Evolutionary conservation across 2,797 vertebrate species (phyloP).

Genomic region (Tragelaphus eurycerus): DNA sequence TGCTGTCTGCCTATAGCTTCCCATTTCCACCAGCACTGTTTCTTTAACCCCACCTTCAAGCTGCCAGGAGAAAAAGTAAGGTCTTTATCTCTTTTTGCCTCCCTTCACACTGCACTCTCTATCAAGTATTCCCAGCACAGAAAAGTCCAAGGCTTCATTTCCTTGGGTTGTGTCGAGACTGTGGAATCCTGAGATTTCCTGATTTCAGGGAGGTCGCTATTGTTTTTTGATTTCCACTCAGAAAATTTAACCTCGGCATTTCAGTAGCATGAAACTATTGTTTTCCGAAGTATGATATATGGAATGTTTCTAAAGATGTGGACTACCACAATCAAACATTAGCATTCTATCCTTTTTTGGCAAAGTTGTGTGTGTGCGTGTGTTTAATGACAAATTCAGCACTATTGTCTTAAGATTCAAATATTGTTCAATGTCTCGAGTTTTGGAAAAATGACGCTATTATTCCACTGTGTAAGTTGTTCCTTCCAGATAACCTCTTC

Average conservation of each 20-base stretch:
- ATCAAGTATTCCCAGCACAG: neutral
- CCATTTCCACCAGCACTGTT: neutral
- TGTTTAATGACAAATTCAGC: neutral
- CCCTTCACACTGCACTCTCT: neutral
- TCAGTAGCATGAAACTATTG: neutral
- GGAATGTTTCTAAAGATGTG: neutral
- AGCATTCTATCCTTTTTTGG: neutral
- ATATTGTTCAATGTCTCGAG: neutral
- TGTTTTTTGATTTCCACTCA: constrained; percentile 6
- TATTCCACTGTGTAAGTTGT: neutral
- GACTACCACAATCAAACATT: neutral
- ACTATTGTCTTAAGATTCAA: neutral
- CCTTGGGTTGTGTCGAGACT: neutral
- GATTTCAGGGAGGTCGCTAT: neutral
- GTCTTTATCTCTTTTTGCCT: neutral
- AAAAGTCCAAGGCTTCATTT: neutral
- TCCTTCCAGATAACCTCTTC: neutral
- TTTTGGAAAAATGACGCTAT: neutral
- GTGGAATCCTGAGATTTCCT: neutral
- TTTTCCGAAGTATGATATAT: neutral
- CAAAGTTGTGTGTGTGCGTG: neutral
- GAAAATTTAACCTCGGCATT: neutral
- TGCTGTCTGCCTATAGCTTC: neutral
- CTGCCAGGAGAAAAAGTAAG: neutral
- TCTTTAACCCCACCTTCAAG: neutral